phyloP scores from a whole-genome alignment of 2,888 invertebrate species.

The Notocelia uddmanniana region DNA sequence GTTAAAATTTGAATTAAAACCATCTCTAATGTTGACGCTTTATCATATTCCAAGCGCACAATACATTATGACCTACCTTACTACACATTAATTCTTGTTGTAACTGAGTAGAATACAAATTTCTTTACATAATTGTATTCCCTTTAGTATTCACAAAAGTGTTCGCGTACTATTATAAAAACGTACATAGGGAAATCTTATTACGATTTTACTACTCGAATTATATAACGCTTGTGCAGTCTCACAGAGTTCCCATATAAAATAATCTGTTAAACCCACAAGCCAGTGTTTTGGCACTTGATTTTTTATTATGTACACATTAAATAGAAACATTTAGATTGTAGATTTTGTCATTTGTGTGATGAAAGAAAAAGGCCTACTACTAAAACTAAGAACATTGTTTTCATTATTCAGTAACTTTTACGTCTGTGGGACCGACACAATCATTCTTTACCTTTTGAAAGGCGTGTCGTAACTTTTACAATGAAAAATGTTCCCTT shows the following conservation, averaged over 20 bases:
- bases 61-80: conserved; percentile 19
- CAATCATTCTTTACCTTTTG: conserved; percentile 24
- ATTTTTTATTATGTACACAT: too few species aligned
- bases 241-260: conserved; percentile 13
- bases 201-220: conserved; percentile 35
- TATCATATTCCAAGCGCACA: conserved; percentile 36
- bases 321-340: too few species aligned
- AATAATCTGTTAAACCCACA: too few species aligned
- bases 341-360: not conserved
- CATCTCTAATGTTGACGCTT: not conserved
- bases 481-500: conserved; percentile 40
- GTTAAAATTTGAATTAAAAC: not conserved
- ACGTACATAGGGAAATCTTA: conserved; percentile 13
- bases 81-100: conserved; percentile 28
- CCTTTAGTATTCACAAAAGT: conserved; percentile 39
- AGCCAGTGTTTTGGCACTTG: too few species aligned
- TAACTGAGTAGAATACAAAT: conserved; percentile 30
- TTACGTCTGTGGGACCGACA: conserved; percentile 33
- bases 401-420: not conserved
- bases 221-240: conserved; percentile 12
- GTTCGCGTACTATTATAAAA: conserved; percentile 33
- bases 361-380: not conserved
- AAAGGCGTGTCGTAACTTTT: conserved; percentile 39
- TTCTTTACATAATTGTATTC: conserved; percentile 30
- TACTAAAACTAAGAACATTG: not conserved